Conservation (phyloP, 2,113 vertebrate genomes). For the Centropus bengalensis region DNA sequence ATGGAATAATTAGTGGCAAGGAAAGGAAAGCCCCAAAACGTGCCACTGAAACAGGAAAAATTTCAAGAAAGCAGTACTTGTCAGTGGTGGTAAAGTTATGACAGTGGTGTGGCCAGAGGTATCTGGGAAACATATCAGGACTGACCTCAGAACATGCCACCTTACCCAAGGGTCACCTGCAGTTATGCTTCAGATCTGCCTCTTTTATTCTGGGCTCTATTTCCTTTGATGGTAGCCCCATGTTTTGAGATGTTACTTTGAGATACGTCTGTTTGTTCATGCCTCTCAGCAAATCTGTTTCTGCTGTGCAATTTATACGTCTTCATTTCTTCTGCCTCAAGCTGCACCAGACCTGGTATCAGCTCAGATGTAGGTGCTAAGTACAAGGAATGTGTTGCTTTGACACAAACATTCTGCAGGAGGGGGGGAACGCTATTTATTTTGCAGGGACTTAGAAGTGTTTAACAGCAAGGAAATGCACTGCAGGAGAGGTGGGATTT, state of each 20-base stretch:
- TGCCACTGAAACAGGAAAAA: neutral
- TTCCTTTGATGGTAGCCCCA: neutral
- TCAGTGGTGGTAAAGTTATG: neutral
- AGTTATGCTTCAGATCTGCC: too few species aligned
- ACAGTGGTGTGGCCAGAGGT: too few species aligned
- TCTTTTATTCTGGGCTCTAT: neutral
- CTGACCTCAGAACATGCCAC: neutral
- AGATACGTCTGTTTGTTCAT: neutral
- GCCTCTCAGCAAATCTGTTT: neutral
- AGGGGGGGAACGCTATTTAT: neutral
- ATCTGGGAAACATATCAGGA: fast-evolving
- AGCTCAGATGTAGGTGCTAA: neutral
- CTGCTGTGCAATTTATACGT: neutral
- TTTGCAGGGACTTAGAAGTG: neutral
- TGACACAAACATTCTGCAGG: neutral
- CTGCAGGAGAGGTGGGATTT: neutral
- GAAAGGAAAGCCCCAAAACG: neutral
- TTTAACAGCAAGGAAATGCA: neutral
- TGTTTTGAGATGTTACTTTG: neutral
- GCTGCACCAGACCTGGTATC: neutral
- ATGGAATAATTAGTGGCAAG: neutral
- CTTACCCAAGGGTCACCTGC: neutral
- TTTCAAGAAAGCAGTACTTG: neutral
- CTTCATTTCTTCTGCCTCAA: neutral
- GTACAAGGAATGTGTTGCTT: neutral